Percentiles rank a stretch among this genome's conserved stretches.
Evolutionary conservation across 37 sponge, comb jelly and placozoan genomes (phyloP).

Genomic region (Chondrosia reniformis): DNA sequence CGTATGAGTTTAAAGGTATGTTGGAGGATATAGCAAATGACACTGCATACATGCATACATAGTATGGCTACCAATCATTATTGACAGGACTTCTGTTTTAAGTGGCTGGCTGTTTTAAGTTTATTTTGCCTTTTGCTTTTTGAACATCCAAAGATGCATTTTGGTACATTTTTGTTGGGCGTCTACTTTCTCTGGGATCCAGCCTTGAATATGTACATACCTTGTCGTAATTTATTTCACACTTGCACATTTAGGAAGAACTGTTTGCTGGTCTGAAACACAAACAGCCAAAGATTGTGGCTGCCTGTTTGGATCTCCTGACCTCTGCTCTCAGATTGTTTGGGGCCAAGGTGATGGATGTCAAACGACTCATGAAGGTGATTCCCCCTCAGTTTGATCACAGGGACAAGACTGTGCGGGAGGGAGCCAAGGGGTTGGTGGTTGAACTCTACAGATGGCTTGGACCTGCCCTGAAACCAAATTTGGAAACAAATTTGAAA

Average conservation of each 20-base stretch:
- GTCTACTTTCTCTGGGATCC: no score
- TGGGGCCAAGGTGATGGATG: conserved; percentile 80
- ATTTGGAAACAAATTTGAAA: conserved; percentile 53
- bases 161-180: no score
- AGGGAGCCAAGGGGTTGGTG: conserved; percentile 73
- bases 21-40: no score
- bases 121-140: no score
- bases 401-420: conserved; percentile 89
- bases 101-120: no score
- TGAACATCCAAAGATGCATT: no score
- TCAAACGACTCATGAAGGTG: conserved; percentile 72
- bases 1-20: background rate
- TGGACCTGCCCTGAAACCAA: conserved; percentile 55
- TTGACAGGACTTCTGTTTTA: no score
- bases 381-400: conserved; percentile 78
- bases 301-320: conserved; percentile 60
- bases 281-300: conserved; percentile 95
- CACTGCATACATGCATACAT: background rate
- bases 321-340: conserved; percentile 55
- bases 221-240: no score
- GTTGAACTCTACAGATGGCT: conserved; percentile 84
- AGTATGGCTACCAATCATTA: background rate
- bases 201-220: background rate
- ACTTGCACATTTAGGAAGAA: conserved; percentile 52
- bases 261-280: conserved; percentile 63